Evolutionary conservation across 2,797 vertebrate genomes (phyloP).

Genomic region (Phylloscopus collybita): DNA sequence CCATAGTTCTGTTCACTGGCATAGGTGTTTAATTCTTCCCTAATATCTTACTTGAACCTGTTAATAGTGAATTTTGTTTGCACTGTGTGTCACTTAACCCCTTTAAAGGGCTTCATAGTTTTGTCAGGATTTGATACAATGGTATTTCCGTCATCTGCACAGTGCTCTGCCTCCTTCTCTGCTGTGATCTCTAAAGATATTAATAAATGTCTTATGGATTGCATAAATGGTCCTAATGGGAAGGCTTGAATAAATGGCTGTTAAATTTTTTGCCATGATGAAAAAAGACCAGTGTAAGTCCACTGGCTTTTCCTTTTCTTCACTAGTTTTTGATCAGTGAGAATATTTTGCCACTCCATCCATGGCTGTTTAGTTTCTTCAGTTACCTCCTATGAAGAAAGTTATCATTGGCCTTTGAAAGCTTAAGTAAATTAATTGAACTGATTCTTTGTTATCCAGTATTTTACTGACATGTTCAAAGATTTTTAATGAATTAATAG

Average conservation of each 20-base stretch:
- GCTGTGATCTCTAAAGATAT: background rate
- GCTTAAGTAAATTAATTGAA: background rate
- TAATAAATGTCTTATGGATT: background rate
- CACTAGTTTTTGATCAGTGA: background rate
- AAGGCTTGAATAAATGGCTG: background rate
- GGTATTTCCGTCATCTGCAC: background rate
- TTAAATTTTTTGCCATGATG: background rate
- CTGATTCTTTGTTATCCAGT: background rate
- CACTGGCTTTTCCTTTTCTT: background rate
- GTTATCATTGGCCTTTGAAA: background rate
- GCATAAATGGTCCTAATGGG: background rate
- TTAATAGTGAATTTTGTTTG: background rate
- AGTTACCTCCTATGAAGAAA: background rate
- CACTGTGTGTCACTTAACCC: background rate
- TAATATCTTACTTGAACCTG: background rate
- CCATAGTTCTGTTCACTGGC: background rate
- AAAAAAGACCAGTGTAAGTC: background rate
- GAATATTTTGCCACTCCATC: background rate
- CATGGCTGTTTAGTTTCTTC: background rate
- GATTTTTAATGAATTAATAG: background rate
- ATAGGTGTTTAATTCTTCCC: background rate
- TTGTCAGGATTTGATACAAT: background rate
- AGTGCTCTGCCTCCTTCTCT: background rate
- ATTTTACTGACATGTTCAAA: background rate
- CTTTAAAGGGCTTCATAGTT: background rate